Evolutionary conservation across 2,113 vertebrate species (phyloP).

Genomic region (Pyrgilauda ruficollis): DNA sequence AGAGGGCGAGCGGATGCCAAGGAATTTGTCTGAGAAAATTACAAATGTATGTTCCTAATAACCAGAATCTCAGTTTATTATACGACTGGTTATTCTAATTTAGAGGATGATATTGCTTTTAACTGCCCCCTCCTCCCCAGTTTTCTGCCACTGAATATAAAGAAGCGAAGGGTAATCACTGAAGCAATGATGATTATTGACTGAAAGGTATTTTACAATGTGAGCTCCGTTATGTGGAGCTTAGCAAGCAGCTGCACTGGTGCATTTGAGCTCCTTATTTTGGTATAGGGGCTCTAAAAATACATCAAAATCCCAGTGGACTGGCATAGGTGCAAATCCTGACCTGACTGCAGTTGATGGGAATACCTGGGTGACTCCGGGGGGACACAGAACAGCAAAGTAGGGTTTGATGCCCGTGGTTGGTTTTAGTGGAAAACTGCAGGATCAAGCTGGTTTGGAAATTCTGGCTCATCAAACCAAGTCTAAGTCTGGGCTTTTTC

Average conservation of each 20-base stretch:
- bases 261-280: slow-evolving; percentile 11
- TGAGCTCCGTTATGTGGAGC: slow-evolving; percentile 18
- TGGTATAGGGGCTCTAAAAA: neutral
- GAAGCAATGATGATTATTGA: slow-evolving; percentile 61
- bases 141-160: slow-evolving; percentile 48
- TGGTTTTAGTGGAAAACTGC: neutral
- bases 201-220: slow-evolving; percentile 64
- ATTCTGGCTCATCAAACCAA: neutral
- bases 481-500: neutral
- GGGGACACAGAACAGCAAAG: accelerated
- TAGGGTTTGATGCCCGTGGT: neutral
- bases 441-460: neutral
- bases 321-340: neutral
- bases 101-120: neutral
- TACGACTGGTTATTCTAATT: neutral
- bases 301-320: neutral
- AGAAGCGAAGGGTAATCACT: slow-evolving; percentile 52
- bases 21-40: neutral
- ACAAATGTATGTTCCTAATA: neutral
- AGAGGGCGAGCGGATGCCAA: neutral
- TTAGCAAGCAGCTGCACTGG: slow-evolving; percentile 37
- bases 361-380: neutral
- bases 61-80: neutral
- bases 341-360: accelerated
- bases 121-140: neutral